Base-by-base conservation (phyloP, 2,797 vertebrate genomes). In the Phrynocephalus guinanensis region DNA sequence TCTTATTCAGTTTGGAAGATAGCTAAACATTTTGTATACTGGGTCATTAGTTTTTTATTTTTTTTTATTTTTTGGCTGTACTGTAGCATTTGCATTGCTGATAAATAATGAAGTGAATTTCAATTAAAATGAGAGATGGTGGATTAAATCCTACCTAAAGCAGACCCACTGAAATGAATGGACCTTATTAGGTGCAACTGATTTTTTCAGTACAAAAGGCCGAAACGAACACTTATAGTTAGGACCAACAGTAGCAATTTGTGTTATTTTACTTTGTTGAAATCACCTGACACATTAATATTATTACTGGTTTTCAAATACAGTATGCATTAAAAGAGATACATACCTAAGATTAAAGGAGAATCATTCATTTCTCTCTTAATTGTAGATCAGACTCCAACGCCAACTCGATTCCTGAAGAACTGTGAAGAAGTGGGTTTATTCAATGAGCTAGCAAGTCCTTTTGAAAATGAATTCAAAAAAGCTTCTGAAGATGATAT, bases 381-480 rank as follows among this genome's bases (percentile, higher is more conserved):
- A 85, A 28, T 96, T 97, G 92, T 97, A 99, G 99, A 99, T 97
- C 99, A 99, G 97, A 99, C 99, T n/a, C 99, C 99, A 28, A 99
- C 99, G 79, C 99, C 99, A n/a, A 99, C 99, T 82, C 98, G 99
- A 94, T 99, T 99, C 95, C 95, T 99, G 95, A 99, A 99, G 97
- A 99, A 99, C 97, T 99, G 99, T 94, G 99, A 99, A 96, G 99
- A 99, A 97, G 99, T 99, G 4, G 99, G 99, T 91, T 98, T 99
- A 93, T 99, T 99, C 95, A 99, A 99, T 95, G 99, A 99, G 92
- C 97, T 99, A 78, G 97, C 98, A 87, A 99, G 99, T 98, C 99
- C 99, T 26, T 99, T 99, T 93, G 99, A 99, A 95, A 98, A 99
- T 95, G 99, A 99, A 95, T 99, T 99, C 96, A 99, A 99, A 97